Base-by-base conservation (phyloP, 35 echinoderm and acorn worm genomes). In the Ophiothrix spiculata region DNA sequence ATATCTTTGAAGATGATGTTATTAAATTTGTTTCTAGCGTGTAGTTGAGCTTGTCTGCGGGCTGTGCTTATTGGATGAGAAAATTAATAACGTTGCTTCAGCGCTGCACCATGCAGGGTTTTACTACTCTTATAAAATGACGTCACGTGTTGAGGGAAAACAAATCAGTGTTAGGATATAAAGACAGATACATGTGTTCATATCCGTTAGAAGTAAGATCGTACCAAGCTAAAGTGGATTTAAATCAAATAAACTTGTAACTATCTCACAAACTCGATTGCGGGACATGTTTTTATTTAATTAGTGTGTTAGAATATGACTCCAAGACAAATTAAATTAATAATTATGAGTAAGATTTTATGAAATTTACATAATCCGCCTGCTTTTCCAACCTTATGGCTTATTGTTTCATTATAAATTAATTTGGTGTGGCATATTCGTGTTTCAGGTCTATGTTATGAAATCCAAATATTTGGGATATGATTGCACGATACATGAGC, bases 61-160 rank as follows among this genome's bases (percentile, higher is more conserved):
- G 60, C 60, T 4, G 60, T 69, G 17, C 60, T 69, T 69, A 69
- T 69, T 69, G 60, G 60, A 69, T 69, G 60, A 69, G 60, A 69
- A 69, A 69, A 69, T 69, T 69, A 69, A 69, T 69, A 69, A 69
- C 60, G 60, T 69, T 69, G 60, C 29, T 69, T 69, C 60, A 28
- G 60, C 60, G 60, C 17, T 69, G 29, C 60, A 69, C 16, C 60
- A 69, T 69, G 60, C 60, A n/a, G n/a, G 25, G 17, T 69, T 69
- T 28, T n/a, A 15, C 29, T n/a, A 69, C 60, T 69, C 23, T 4
- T 25, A 4, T 1, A 19, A 10, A 19, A 19, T 69, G 60, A 69
- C 60, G 60, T 69, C 60, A 69, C 23, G 3, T 2, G n/a, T n/a
- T 12, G 29, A 6, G 3, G 60, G 4, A 25, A 4, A 69, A 69